Conservation (phyloP, 2,797 vertebrate genomes). For the Parotocinclus haroldoi region DNA sequence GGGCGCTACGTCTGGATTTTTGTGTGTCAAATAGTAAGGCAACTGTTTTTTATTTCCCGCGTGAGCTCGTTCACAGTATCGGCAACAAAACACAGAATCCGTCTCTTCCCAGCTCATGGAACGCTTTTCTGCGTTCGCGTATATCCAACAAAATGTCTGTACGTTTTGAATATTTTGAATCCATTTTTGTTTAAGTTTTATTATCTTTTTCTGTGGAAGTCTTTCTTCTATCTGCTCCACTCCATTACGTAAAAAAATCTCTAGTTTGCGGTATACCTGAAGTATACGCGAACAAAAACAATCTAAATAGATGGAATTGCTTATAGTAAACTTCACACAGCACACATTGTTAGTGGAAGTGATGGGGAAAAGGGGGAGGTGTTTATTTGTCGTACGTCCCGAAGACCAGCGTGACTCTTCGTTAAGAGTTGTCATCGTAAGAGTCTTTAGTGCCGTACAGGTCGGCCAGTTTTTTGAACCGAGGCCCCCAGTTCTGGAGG, state of each 20-base stretch:
- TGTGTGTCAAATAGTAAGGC: constrained; percentile 73
- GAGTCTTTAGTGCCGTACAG: constrained; percentile 99
- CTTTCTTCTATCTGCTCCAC: constrained; percentile 37
- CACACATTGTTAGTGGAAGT: constrained; percentile 51
- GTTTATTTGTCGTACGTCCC: neutral
- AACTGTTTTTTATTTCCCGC: constrained; percentile 72
- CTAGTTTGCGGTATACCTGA: constrained; percentile 47
- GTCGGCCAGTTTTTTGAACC: constrained; percentile 98
- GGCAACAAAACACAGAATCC: constrained; percentile 71
- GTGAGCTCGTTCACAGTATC: constrained; percentile 85
- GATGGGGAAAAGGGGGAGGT: constrained; percentile 13
- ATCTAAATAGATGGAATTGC: constrained; percentile 54
- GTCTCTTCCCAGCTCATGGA: constrained; percentile 26
- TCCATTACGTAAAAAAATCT: constrained; percentile 30
- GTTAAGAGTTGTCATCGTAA: constrained; percentile 93
- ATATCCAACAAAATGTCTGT: constrained; percentile 34
- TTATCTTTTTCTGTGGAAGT: constrained; percentile 36
- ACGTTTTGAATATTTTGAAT: constrained; percentile 16
- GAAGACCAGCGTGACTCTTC: constrained; percentile 41
- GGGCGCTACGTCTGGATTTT: constrained; percentile 51
- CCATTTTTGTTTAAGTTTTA: constrained; percentile 14
- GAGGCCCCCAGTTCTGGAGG: constrained; percentile 98
- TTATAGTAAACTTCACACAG: constrained; percentile 59
- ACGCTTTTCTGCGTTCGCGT: constrained; percentile 31
- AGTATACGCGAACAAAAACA: constrained; percentile 48